These are phyloP conservation scores for Mythimna albipuncta DNA, from an alignment of 2,888 invertebrate species.

Conservation along the genomic window DNA sequence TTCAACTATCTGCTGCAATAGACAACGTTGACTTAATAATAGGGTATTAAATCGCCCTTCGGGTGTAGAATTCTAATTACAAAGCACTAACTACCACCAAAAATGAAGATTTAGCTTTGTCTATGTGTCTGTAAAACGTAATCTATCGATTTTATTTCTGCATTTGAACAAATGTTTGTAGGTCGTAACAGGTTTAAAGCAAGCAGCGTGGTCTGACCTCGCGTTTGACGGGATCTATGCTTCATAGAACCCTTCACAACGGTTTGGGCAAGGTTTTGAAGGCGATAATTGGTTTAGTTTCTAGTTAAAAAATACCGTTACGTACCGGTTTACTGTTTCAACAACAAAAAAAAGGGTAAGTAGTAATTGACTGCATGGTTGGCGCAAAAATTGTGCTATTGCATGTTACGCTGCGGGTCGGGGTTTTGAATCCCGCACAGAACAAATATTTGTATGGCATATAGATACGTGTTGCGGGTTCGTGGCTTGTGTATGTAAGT, in stretches of 20 bases:
- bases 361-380: too few relatives aligned
- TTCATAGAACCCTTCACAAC: conserved; percentile 64
- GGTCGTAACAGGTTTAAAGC: not conserved
- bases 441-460: too few relatives aligned
- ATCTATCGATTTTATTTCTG: not conserved
- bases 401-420: too few relatives aligned
- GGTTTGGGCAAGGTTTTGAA: conserved; percentile 20
- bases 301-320: not conserved
- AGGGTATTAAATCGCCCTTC: not conserved
- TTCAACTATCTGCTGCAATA: not conserved
- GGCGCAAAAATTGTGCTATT: too few relatives aligned
- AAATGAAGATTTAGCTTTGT: not conserved
- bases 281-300: conserved; percentile 17
- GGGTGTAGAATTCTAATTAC: not conserved
- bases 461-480: too few relatives aligned
- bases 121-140: not conserved
- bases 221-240: conserved; percentile 66
- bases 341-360: not conserved
- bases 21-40: not conserved
- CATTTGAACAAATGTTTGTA: not conserved
- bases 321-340: not conserved
- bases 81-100: not conserved
- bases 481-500: too few relatives aligned
- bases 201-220: conserved; percentile 44
- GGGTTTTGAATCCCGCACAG: too few relatives aligned